Conservation (phyloP, 2,888 invertebrate genomes). For the Chaetoderma sp. region DNA sequence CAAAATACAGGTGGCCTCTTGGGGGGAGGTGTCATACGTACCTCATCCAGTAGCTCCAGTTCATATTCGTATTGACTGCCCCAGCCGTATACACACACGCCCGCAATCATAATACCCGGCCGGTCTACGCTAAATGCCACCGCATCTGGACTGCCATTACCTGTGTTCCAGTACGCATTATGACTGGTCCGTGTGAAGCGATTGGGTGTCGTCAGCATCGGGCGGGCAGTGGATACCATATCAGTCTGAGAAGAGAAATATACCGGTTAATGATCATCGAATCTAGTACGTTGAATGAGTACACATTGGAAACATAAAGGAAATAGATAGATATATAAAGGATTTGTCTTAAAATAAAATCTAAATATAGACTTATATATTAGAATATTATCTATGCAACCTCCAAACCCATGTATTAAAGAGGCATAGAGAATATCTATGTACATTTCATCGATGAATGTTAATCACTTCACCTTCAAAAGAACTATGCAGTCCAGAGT, state of each 20-base stretch:
- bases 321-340: neutral
- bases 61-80: conserved; percentile 91
- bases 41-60: conserved; percentile 81
- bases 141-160: conserved; percentile 96
- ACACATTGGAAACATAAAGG: neutral
- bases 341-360: neutral
- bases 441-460: too few relatives aligned
- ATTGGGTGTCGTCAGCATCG: conserved; percentile 86
- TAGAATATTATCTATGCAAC: neutral
- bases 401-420: neutral
- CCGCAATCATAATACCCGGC: conserved; percentile 88
- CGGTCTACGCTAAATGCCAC: conserved; percentile 94
- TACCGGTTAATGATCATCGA: neutral
- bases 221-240: conserved; percentile 80
- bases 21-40: too few relatives aligned
- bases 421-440: too few relatives aligned
- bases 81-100: conserved; percentile 91
- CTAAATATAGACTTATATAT: neutral
- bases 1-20: too few relatives aligned
- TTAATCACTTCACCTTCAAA: too few relatives aligned
- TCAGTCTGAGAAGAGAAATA: conserved; percentile 73
- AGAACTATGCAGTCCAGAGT: too few relatives aligned
- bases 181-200: conserved; percentile 91
- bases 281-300: neutral
- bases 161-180: conserved; percentile 94